Evolutionary conservation across 2,888 invertebrate species (phyloP), one percentile per base, ranked within the genome.

Genomic region (Hipparchia semele): DNA sequence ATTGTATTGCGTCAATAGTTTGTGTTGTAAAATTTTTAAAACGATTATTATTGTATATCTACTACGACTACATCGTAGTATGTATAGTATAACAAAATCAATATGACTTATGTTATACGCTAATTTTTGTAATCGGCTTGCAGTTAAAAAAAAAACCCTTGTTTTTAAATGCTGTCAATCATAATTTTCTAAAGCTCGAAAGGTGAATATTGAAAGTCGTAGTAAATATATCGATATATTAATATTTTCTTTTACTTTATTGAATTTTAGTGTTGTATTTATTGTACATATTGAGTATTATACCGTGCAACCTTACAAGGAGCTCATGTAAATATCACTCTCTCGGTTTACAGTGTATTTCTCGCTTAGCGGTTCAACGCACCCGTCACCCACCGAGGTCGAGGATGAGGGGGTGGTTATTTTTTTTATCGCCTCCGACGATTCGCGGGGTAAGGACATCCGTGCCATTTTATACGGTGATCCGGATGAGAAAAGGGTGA

Each of bases 381-480:
- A 78, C 78, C 76, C 71, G 73, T 68, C 72, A 67, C 59, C 75
- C 67, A 67, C 75, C 70, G 71, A 72, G 76, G 70, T 72, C 65
- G 77, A 75, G 79, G 78, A 71, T 68, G 74, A 61, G 75, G 75
- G 73, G 80, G 76, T 75, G 76, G 71, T 75, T 80, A 84, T 86
- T 86, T 87, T 87, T 84, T 86, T 78, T 79, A 79, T 86, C 84
- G 83, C 83, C 83, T 81, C 80, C 84, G 81, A 81, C 85, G 85
- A 88, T 84, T 84, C 86, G 80, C 83, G 84, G 83, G 87, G 87
- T 88, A 86, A 88, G 89, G 87, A 88, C 86, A 90, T 90, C 88
- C 86, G 86, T 80, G 86, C 81, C 84, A 84, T 85, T 87, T 87
- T 87, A 88, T 87, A 87, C 85, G 86, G 83, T 84, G 86, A 88